Evolutionary conservation across 2,113 vertebrate species (phyloP).

Genomic region (Misgurnus anguillicaudatus): DNA sequence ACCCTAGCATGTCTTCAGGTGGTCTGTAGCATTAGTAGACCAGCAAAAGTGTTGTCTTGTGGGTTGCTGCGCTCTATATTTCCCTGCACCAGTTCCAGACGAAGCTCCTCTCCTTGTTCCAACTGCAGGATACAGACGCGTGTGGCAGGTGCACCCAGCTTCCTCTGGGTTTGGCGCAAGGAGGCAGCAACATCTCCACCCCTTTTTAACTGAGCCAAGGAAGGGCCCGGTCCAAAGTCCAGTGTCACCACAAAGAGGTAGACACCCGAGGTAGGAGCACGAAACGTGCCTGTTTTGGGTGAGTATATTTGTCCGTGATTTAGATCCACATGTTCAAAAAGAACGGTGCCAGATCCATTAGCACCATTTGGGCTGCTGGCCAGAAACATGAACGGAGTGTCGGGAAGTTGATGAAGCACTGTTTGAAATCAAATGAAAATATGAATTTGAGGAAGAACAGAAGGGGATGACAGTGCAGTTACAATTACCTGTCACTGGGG

Average conservation of each 20-base stretch:
- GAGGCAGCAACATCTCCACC: constrained; percentile 53
- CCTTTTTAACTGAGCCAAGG: constrained; percentile 74
- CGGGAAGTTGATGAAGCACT: constrained; percentile 32
- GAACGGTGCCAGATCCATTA: constrained; percentile 50
- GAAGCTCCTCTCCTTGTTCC: constrained; percentile 77
- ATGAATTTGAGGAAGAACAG: neutral
- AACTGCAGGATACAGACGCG: constrained; percentile 75
- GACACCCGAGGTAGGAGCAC: constrained; percentile 75
- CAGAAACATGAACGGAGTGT: constrained; percentile 70
- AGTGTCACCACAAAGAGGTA: constrained; percentile 83
- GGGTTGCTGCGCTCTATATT: constrained; percentile 65
- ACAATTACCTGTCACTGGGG: constrained; percentile 21
- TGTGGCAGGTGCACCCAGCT: constrained; percentile 56
- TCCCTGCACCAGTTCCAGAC: constrained; percentile 78
- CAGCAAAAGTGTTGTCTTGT: constrained; percentile 74
- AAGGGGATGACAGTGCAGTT: neutral
- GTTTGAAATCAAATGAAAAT: constrained; percentile 3
- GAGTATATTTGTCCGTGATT: constrained; percentile 74
- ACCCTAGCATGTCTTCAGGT: constrained; percentile 53
- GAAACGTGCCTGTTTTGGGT: constrained; percentile 74
- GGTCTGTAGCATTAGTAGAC: constrained; percentile 79
- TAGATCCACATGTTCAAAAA: constrained; percentile 67
- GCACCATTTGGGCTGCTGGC: constrained; percentile 62
- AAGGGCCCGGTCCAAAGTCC: constrained; percentile 77
- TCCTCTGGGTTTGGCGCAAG: constrained; percentile 62